Evolutionary conservation across 2,113 vertebrate species (phyloP).

Genomic region (Prionailurus viverrinus): DNA sequence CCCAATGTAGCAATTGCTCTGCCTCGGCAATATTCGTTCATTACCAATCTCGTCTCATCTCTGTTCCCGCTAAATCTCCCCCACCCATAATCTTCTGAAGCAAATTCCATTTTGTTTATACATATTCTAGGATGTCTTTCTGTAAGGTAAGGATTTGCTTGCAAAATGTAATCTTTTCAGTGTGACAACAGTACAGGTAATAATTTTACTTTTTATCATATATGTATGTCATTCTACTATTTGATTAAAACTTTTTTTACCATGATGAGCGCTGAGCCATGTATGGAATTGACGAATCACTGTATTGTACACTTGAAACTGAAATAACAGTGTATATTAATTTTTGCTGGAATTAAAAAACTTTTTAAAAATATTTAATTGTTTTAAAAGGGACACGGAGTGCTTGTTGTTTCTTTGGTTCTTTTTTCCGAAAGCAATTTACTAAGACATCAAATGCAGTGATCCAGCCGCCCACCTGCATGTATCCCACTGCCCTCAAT

Average conservation of each 20-base stretch:
- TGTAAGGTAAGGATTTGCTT: neutral
- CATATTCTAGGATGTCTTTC: neutral
- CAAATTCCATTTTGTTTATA: neutral
- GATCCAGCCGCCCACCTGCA: rapidly evolving
- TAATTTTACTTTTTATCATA: neutral
- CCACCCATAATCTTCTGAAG: neutral
- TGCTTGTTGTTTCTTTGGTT: neutral
- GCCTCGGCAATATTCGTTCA: rapidly evolving
- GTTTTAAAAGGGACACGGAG: neutral
- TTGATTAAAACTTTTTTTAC: neutral
- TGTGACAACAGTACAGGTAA: neutral
- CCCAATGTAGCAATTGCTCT: rapidly evolving
- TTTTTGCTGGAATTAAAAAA: neutral
- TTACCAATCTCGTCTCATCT: rapidly evolving
- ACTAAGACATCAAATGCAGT: neutral
- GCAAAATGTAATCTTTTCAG: neutral
- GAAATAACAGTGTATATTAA: neutral
- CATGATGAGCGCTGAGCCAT: neutral
- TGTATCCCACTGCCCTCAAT: rapidly evolving
- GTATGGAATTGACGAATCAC: neutral
- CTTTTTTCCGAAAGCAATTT: neutral
- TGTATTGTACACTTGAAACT: neutral
- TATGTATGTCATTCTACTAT: neutral
- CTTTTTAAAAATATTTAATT: neutral
- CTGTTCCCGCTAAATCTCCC: rapidly evolving